Base-by-base conservation (phyloP, 2,113 vertebrate species). In the Amia ocellicauda region DNA sequence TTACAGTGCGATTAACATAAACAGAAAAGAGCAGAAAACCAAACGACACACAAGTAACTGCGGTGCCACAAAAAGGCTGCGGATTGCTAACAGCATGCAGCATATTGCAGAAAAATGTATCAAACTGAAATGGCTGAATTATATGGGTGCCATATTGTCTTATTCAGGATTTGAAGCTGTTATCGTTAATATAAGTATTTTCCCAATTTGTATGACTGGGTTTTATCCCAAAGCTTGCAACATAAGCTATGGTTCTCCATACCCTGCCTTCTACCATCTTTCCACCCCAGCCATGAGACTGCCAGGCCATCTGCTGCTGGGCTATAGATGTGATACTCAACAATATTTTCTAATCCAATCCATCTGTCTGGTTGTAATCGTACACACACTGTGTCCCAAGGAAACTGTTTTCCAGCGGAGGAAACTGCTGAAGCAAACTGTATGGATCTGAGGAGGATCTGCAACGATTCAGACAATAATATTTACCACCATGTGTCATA, bases 291-390 rank as follows among this genome's bases (percentile, higher is more conserved):
- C 45, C 14, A 16, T 5, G 16, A 47, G 45, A 47, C 16, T 47
- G 45, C n/a, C 16, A 47, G n/a, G n/a, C 45, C 45, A 47, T 17
- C 45, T 47, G 45, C 45, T 47, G 45, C n/a, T 13, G 45, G 16
- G 45, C 45, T n/a, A 16, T 47, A 19, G 45, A 47, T 47, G 45
- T 47, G n/a, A 47, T 47, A 19, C 45, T n/a, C 3, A 19, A 47
- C 45, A 47, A 47, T 47, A 47, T 47, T 47, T 47, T 47, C 45
- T 47, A 36, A 36, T 36, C 31, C 31, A 47, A 47, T 17, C 14
- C 45, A 47, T 47, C 45, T 47, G 45, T 47, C 45, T 16, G 45
- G n/a, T 16, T 47, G 11, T 17, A 47, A 47, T 47, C 45, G n/a
- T 17, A 47, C 45, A 36, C 5, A 36, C 45, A 47, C 40, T 42